Base-by-base conservation (phyloP, 1,140 invertebrate species). In the Dufourea novaeangliae region DNA sequence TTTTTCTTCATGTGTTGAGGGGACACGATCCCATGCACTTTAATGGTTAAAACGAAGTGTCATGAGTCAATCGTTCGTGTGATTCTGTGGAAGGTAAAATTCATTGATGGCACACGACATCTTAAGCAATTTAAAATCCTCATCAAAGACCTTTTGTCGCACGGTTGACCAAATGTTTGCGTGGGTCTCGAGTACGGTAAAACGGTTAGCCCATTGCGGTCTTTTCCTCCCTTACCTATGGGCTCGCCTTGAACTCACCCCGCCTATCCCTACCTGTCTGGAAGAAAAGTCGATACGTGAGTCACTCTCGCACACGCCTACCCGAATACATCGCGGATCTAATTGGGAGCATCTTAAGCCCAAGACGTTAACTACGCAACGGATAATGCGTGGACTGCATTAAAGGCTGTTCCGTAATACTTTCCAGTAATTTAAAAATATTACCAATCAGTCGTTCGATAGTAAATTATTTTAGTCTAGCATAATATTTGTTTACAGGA, bases 251-350 rank as follows among this genome's bases (percentile, higher is more conserved):
- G 52, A 37, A 73, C 50, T n/a, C 50, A 85, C 79, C 69, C 73
- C 52, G 64, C 64, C 41, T 56, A 54, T n/a, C 62, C 61, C 44
- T 76, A 73, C 74, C 76, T 79, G 62, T 52, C 68, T 41, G 71
- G 75, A 71, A 79, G 83, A 86, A 89, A 88, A 88, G 86, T 88
- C 87, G 81, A 89, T 87, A 87, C 70, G 78, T 87, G 88, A 89
- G 70, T 89, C 84, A 88, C 73, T 46, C 70, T 74, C 25, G 75
- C 74, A 79, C 70, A 82, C 78, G 75, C 86, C 61, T 79, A 79
- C 56, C 69, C 25, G 64, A 64, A 77, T 68, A n/a, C n/a, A 50
- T 64, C 34, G 46, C 61, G 37, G 70, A 27, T 39, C 12, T 71
- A 76, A 75, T 71, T 22, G 71, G 71, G 69, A 70, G 32, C 27